phyloP scores from a whole-genome alignment of 2,797 vertebrate species.

The Fistularia commersonii region DNA sequence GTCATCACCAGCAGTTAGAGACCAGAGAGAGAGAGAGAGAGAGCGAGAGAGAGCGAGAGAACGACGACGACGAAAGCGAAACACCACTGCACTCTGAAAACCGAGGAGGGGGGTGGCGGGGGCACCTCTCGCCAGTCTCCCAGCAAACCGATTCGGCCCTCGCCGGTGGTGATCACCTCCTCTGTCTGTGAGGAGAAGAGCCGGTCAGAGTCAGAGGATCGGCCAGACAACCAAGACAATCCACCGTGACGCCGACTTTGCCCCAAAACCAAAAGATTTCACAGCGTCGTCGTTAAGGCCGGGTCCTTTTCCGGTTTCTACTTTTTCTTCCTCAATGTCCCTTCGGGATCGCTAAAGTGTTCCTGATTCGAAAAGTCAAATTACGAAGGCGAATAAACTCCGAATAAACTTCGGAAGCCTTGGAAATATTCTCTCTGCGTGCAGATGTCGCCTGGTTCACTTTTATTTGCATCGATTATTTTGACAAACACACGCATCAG shows the following conservation, averaged over 20 bases:
- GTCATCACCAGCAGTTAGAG: neutral
- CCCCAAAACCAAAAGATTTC: too few relatives aligned
- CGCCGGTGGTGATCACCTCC: slow-evolving; percentile 73
- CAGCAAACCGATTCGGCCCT: slow-evolving; percentile 80
- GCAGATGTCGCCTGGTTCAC: too few relatives aligned
- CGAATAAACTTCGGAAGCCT: too few relatives aligned
- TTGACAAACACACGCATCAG: too few relatives aligned
- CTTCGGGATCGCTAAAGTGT: too few relatives aligned
- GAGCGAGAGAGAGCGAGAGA: slow-evolving; percentile 11
- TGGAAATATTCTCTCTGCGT: too few relatives aligned
- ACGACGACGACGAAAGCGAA: slow-evolving; percentile 34
- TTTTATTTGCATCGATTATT: too few relatives aligned
- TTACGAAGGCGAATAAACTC: too few relatives aligned
- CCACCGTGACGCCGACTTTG: neutral
- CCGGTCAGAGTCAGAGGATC: slow-evolving; percentile 42
- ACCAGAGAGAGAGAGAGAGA: slow-evolving; percentile 6
- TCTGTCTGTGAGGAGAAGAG: slow-evolving; percentile 74
- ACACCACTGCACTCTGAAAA: slow-evolving; percentile 65
- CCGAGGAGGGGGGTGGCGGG: slow-evolving; percentile 1
- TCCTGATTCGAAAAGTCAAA: too few relatives aligned
- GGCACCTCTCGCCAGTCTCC: slow-evolving; percentile 82
- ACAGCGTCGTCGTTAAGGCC: too few relatives aligned
- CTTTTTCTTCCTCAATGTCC: too few relatives aligned
- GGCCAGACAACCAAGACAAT: slow-evolving; percentile 27
- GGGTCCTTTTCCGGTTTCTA: too few relatives aligned